phyloP scores from a whole-genome alignment of 2,888 invertebrate genomes.

The Eurytoma californica region DNA sequence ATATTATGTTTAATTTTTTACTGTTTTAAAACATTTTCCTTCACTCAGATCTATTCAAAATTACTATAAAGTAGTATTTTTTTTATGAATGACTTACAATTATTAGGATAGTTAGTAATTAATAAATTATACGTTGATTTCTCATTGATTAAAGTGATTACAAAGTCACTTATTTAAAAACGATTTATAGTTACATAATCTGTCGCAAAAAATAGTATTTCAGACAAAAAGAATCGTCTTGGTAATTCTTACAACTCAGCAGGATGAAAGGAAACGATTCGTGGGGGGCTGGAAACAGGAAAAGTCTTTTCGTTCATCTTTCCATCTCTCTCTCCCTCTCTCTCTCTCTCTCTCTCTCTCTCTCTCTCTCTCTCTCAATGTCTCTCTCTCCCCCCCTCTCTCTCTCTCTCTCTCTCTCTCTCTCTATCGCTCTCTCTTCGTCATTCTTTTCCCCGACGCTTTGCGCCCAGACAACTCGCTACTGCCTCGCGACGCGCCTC shows the following conservation, averaged over 20 bases:
- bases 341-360: neutral
- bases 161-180: no score
- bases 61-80: no score
- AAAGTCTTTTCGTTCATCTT: slow-evolving; percentile 27
- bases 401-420: neutral
- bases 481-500: slow-evolving; percentile 11
- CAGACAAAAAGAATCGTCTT: slow-evolving; percentile 6
- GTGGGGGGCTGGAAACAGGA: slow-evolving; percentile 27
- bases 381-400: neutral
- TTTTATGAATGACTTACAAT: no score
- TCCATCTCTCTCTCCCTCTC: neutral
- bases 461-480: slow-evolving; percentile 27
- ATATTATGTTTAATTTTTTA: no score
- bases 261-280: neutral
- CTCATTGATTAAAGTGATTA: no score
- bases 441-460: slow-evolving; percentile 12
- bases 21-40: no score
- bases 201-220: no score
- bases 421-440: slow-evolving; percentile 6
- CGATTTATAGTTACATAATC: no score
- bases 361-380: neutral
- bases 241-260: no score
- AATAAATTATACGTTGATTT: no score
- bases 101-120: no score
- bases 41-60: no score